A percentile compares a stretch with the other conserved stretches of the same genome.
These are phyloP conservation scores for Scaptomyza pallida DNA, from an alignment of 1,140 invertebrate species.

Conservation along the genomic window DNA sequence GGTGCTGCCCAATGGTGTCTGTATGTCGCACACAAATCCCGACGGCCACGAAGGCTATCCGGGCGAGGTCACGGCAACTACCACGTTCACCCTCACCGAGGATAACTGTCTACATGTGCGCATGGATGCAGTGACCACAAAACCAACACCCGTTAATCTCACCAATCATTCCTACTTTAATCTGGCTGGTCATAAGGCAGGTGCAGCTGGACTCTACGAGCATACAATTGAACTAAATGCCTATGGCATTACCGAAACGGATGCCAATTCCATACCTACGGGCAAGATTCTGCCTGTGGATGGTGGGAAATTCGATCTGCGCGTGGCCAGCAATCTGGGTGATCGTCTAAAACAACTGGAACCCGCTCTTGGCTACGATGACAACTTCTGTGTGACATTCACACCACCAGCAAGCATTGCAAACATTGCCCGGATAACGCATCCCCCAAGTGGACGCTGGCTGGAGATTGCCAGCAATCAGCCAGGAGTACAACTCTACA, in stretches of 20 bases:
- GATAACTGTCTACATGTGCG: conserved; percentile 90
- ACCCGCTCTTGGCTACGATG: conserved; percentile 89
- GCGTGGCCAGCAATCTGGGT: conserved; percentile 85
- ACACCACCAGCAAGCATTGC: conserved; percentile 42
- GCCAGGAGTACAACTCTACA: conserved; percentile 96
- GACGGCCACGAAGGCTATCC: conserved; percentile 96
- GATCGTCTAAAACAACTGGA: conserved; percentile 82
- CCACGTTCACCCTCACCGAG: conserved; percentile 89
- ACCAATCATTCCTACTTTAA: conserved; percentile 98
- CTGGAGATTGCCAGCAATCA: conserved; percentile 93
- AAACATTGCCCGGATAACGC: conserved; percentile 84
- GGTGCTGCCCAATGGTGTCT: conserved; percentile 80
- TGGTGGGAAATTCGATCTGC: conserved; percentile 89
- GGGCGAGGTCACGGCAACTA: conserved; percentile 88
- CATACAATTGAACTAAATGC: conserved; percentile 91
- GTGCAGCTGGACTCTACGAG: conserved; percentile 87
- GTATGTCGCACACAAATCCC: conserved; percentile 88
- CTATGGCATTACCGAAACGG: conserved; percentile 90
- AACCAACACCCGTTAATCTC: conserved; percentile 93
- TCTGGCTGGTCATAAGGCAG: conserved; percentile 90
- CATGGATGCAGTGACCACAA: conserved; percentile 90
- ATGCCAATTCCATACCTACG: conserved; percentile 90
- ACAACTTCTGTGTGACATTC: conserved; percentile 89
- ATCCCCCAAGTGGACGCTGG: conserved; percentile 89
- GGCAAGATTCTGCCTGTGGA: conserved; percentile 89